These are phyloP conservation scores for Scomber japonicus DNA, from an alignment of 2,113 vertebrate genomes.

Conservation along the genomic window DNA sequence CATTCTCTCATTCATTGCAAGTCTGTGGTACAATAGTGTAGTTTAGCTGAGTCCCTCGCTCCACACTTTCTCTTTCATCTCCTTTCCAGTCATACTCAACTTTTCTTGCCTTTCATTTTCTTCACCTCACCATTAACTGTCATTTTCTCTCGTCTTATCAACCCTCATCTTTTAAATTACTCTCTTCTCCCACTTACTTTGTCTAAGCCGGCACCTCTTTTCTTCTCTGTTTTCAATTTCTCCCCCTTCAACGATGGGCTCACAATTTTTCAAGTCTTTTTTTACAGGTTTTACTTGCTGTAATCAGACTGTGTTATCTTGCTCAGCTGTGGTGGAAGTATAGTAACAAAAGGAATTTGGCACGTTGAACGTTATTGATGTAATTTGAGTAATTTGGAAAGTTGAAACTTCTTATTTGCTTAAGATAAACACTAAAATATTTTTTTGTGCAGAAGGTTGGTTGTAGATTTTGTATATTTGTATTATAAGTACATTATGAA, in stretches of 20 bases:
- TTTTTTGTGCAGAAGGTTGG: too few species aligned
- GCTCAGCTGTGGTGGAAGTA: too few species aligned
- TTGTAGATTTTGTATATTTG: too few species aligned
- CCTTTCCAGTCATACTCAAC: background rate
- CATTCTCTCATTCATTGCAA: slow-evolving; percentile 31
- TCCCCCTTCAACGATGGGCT: background rate
- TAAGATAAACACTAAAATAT: too few species aligned
- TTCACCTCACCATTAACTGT: background rate
- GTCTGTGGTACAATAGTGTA: slow-evolving; percentile 14
- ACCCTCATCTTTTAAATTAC: background rate
- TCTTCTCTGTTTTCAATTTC: background rate
- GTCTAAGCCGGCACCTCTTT: background rate
- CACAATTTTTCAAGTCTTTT: too few species aligned
- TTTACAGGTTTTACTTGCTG: too few species aligned
- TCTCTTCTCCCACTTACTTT: background rate
- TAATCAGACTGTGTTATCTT: too few species aligned
- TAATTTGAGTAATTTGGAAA: too few species aligned
- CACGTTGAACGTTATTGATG: too few species aligned
- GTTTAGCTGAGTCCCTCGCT: slow-evolving; percentile 1
- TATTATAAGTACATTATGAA: too few species aligned
- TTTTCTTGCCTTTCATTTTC: slow-evolving; percentile 8
- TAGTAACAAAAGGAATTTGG: too few species aligned
- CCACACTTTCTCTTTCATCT: background rate
- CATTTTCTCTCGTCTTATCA: slow-evolving; percentile 9
- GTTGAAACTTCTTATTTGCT: too few species aligned